Percentiles rank a stretch among this genome's conserved stretches.
Evolutionary conservation across 2,113 vertebrate genomes (phyloP).

Genomic region (Dendrocopos noguchii): DNA sequence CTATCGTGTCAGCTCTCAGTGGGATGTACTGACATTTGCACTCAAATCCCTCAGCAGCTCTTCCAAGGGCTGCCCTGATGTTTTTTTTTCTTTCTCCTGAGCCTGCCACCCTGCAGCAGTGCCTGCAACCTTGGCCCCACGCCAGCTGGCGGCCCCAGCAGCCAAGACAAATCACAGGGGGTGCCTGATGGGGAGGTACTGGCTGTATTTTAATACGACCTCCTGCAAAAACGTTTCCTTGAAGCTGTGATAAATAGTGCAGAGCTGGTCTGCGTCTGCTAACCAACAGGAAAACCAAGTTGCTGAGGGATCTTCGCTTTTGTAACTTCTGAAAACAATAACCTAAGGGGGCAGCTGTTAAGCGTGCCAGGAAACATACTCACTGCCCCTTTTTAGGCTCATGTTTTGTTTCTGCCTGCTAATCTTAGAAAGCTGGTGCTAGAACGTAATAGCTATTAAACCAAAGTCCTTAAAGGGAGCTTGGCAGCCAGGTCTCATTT

Average conservation of each 20-base stretch:
- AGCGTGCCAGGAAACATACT: not conserved
- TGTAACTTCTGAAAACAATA: not conserved
- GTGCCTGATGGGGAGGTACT: not conserved
- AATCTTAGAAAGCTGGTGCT: slow-evolving; percentile 24
- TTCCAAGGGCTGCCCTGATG: not conserved
- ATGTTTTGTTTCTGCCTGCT: not conserved
- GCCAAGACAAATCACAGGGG: not conserved
- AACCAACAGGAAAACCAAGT: slow-evolving; percentile 25
- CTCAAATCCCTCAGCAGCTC: slow-evolving; percentile 36
- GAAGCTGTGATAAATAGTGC: not conserved
- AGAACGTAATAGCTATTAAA: not conserved
- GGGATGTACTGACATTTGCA: not conserved
- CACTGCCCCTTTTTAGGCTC: not conserved
- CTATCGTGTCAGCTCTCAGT: not conserved
- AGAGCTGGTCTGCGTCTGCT: not conserved
- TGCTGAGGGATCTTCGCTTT: slow-evolving; percentile 14
- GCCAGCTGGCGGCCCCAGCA: not conserved
- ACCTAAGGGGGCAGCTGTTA: not conserved
- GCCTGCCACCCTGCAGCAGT: not conserved
- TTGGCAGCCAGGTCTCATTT: not conserved
- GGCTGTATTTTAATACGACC: not conserved
- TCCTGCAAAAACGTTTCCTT: slow-evolving; percentile 39
- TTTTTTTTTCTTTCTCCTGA: not conserved
- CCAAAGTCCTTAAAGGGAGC: not conserved
- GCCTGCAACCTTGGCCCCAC: not conserved